Conservation (phyloP, 2,113 vertebrate genomes). For the Halichoeres trimaculatus region DNA sequence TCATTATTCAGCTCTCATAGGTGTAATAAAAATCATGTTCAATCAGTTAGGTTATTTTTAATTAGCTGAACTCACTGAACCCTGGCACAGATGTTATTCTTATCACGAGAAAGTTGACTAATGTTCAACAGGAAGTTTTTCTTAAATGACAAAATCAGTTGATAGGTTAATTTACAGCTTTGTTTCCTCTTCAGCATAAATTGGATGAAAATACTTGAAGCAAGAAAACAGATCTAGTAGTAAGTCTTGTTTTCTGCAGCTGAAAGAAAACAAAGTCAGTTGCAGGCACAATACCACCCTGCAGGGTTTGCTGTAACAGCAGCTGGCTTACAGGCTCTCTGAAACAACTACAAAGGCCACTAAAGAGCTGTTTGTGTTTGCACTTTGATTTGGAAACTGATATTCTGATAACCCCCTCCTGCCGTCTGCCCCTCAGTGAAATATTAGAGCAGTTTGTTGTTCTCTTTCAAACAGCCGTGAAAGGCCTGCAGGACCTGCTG, state of each 20-base stretch:
- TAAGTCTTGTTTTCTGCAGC: neutral
- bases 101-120: conserved; percentile 21
- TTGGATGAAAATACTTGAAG: too few species aligned
- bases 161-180: too few species aligned
- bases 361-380: conserved; percentile 49
- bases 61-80: conserved; percentile 21
- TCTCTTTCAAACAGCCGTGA: conserved; percentile 39
- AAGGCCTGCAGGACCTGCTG: conserved; percentile 34
- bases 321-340: neutral
- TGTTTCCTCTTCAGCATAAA: too few species aligned
- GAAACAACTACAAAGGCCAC: conserved; percentile 34
- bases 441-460: conserved; percentile 22
- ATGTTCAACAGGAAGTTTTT: neutral
- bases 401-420: conserved; percentile 48
- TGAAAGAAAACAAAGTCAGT: neutral
- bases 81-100: conserved; percentile 12
- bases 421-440: conserved; percentile 28
- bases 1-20: conserved; percentile 34
- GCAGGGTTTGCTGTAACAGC: conserved; percentile 1
- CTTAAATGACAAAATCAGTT: too few species aligned
- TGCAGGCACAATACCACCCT: neutral
- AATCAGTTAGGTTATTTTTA: conserved; percentile 28
- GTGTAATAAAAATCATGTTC: conserved; percentile 31
- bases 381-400: conserved; percentile 49
- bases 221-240: too few species aligned